Percentiles rank a stretch among this genome's conserved stretches.
Conservation (phyloP, 1,140 invertebrate species). For the Cotesia chilonis region DNA sequence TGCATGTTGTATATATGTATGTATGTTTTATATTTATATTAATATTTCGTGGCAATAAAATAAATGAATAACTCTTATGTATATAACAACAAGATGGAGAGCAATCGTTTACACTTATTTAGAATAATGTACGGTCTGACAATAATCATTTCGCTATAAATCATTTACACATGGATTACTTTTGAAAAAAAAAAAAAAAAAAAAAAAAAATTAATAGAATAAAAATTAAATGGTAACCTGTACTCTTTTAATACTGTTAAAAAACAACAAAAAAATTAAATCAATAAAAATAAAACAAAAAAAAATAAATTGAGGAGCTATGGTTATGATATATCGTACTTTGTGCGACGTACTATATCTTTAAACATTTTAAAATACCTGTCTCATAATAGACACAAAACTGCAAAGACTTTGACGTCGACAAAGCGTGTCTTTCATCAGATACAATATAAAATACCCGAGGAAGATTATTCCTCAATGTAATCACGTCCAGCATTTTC, state of each 20-base stretch:
- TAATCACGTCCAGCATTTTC: not conserved
- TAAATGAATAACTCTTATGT: constrained; percentile 64
- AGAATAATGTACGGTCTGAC: constrained; percentile 54
- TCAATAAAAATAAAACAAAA: not conserved
- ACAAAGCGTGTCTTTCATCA: not conserved
- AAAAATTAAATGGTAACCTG: too few species aligned
- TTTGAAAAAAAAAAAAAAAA: not conserved
- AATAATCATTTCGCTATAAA: not conserved
- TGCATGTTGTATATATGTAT: too few species aligned
- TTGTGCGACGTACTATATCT: not conserved
- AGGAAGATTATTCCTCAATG: constrained; percentile 4
- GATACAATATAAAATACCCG: not conserved
- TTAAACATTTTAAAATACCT: not conserved
- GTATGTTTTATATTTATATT: too few species aligned
- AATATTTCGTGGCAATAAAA: too few species aligned
- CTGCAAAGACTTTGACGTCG: constrained; percentile 1
- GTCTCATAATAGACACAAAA: constrained; percentile 6
- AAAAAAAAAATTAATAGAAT: not conserved
- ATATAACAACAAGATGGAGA: constrained; percentile 67
- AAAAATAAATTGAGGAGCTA: not conserved
- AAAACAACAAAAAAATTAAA: constrained; percentile 2
- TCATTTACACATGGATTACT: too few species aligned
- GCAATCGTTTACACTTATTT: constrained; percentile 63
- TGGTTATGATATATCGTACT: not conserved
- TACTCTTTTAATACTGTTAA: constrained; percentile 10